Percentiles rank a stretch among this genome's conserved stretches.
Conservation (phyloP, 2,797 vertebrate genomes). For the Anolis apletophallus region DNA sequence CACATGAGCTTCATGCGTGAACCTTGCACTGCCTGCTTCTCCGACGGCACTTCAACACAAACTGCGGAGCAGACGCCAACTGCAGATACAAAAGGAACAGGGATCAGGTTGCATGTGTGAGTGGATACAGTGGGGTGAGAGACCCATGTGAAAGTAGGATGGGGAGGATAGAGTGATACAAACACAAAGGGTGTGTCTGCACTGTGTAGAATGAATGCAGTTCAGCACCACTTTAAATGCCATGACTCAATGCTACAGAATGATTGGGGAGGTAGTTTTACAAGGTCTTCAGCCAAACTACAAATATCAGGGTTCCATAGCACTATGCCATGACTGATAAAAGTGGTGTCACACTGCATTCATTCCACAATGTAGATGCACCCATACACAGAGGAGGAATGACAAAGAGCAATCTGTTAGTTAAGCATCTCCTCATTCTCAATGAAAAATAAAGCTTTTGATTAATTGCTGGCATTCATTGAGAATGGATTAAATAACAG, state of each 20-base stretch:
- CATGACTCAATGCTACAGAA: too few species aligned
- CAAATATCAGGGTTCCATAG: too few species aligned
- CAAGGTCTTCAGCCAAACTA: too few species aligned
- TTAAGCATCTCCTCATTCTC: neutral
- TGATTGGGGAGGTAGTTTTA: too few species aligned
- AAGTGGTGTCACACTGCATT: too few species aligned
- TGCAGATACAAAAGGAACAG: constrained; percentile 61
- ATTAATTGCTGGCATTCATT: neutral
- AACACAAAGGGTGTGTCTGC: neutral
- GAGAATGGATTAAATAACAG: constrained; percentile 24
- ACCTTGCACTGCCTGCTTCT: constrained; percentile 88
- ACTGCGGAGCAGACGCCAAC: constrained; percentile 84
- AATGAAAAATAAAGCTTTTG: neutral
- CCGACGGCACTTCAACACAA: constrained; percentile 91
- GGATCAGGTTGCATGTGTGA: neutral
- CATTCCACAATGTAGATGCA: too few species aligned
- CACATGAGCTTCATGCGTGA: constrained; percentile 88
- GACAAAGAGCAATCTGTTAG: constrained; percentile 36
- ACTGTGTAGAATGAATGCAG: too few species aligned
- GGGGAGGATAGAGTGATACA: neutral
- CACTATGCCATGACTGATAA: too few species aligned
- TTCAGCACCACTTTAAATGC: too few species aligned
- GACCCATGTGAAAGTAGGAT: neutral
- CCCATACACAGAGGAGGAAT: neutral
- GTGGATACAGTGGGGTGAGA: neutral